Percentiles rank a stretch among this genome's conserved stretches.
phyloP scores from a whole-genome alignment of 2,113 vertebrate genomes.

The Panthera leo region DNA sequence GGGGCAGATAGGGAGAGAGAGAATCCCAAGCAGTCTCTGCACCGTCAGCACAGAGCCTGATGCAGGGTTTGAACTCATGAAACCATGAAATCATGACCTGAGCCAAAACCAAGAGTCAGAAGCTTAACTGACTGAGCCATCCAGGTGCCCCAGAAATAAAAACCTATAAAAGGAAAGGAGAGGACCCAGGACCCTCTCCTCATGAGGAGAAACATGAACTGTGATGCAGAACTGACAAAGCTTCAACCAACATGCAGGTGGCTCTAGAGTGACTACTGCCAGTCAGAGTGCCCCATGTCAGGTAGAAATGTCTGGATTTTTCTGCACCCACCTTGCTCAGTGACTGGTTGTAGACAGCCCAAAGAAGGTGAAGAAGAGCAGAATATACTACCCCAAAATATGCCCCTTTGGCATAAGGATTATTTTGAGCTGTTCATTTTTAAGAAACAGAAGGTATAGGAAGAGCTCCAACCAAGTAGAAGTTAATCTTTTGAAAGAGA shows the following conservation, averaged over 20 bases:
- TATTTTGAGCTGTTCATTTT: not conserved
- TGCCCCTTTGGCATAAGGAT: not conserved
- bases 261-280: not conserved
- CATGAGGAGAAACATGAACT: not conserved
- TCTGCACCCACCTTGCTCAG: not conserved
- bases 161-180: not conserved
- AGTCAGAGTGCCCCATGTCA: not conserved
- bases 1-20: no score
- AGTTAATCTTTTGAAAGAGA: not conserved
- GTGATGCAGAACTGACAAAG: not conserved
- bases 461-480: not conserved
- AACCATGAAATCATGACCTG: no score
- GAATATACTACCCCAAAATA: not conserved
- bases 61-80: no score
- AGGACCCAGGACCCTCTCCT: not conserved
- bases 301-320: not conserved
- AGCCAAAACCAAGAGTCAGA: no score
- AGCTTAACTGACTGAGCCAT: no score
- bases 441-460: not conserved
- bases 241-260: accelerated
- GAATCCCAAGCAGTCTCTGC: no score
- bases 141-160: not conserved
- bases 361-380: not conserved
- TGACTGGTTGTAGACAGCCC: not conserved
- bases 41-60: no score